phyloP scores from a whole-genome alignment of 1,140 invertebrate species.

The Neomicropteryx cornuta region DNA sequence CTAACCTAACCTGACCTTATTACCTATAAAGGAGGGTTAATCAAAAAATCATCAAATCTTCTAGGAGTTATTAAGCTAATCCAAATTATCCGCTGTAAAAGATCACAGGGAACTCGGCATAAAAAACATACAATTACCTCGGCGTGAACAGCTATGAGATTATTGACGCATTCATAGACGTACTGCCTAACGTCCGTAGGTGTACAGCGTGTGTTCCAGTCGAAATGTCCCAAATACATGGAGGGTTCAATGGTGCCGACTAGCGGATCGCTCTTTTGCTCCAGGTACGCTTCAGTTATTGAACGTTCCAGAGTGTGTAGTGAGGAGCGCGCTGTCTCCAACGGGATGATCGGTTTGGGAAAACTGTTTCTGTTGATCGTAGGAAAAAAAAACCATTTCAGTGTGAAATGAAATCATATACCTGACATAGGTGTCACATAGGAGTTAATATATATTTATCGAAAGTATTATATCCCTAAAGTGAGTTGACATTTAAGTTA shows the following conservation, averaged over 20 bases:
- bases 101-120: conserved; percentile 4
- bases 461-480: no score
- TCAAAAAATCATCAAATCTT: background rate
- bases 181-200: conserved; percentile 76
- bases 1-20: background rate
- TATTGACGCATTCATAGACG: conserved; percentile 85
- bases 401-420: background rate
- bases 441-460: no score
- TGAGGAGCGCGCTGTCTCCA: conserved; percentile 43
- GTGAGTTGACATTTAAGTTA: no score
- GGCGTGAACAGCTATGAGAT: conserved; percentile 84
- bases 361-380: conserved; percentile 45
- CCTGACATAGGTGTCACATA: no score
- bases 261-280: conserved; percentile 85
- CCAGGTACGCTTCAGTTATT: conserved; percentile 74
- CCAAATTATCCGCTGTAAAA: conserved; percentile 4
- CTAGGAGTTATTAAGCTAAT: conserved; percentile 1
- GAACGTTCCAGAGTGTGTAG: conserved; percentile 56
- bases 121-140: conserved; percentile 50
- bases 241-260: conserved; percentile 90
- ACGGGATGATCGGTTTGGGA: conserved; percentile 52
- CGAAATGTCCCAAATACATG: conserved; percentile 85
- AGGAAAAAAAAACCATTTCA: background rate
- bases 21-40: background rate
- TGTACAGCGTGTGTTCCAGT: conserved; percentile 68